Percentiles rank a stretch among this genome's conserved stretches.
These are phyloP conservation scores for Otocyon megalotis DNA, from an alignment of 2,113 vertebrate genomes.

Conservation along the genomic window DNA sequence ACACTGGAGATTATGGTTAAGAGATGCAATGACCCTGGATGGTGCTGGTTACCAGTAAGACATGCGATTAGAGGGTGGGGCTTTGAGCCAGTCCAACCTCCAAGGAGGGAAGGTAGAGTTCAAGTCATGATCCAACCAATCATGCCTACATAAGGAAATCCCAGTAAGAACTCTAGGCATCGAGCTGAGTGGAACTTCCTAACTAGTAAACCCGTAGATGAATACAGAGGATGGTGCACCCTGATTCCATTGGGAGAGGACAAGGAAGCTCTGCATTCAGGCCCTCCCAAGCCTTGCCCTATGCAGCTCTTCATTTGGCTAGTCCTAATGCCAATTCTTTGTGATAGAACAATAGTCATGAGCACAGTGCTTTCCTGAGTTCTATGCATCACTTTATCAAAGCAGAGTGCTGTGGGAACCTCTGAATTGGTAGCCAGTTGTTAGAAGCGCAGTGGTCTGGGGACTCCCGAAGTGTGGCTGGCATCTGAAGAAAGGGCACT, in stretches of 20 bases:
- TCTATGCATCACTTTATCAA: background rate
- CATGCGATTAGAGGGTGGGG: background rate
- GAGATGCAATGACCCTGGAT: background rate
- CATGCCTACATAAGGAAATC: background rate
- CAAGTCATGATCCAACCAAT: background rate
- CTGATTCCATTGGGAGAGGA: background rate
- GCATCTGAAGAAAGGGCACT: background rate
- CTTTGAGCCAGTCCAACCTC: background rate
- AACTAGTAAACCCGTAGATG: background rate
- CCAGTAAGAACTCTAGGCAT: background rate
- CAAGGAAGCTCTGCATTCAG: background rate
- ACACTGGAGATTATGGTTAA: background rate
- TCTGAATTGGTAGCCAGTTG: background rate
- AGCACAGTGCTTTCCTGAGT: background rate
- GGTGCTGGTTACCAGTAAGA: background rate
- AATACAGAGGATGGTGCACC: background rate
- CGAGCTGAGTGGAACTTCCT: background rate
- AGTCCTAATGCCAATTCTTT: background rate
- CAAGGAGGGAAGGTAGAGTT: background rate
- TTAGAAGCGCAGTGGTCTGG: background rate
- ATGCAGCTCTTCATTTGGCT: background rate
- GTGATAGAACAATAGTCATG: background rate
- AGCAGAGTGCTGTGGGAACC: background rate
- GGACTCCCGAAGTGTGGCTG: background rate
- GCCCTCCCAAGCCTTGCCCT: background rate